Evolutionary conservation across 2,113 vertebrate genomes (phyloP).

Genomic region (Trochalopteron elliotii): DNA sequence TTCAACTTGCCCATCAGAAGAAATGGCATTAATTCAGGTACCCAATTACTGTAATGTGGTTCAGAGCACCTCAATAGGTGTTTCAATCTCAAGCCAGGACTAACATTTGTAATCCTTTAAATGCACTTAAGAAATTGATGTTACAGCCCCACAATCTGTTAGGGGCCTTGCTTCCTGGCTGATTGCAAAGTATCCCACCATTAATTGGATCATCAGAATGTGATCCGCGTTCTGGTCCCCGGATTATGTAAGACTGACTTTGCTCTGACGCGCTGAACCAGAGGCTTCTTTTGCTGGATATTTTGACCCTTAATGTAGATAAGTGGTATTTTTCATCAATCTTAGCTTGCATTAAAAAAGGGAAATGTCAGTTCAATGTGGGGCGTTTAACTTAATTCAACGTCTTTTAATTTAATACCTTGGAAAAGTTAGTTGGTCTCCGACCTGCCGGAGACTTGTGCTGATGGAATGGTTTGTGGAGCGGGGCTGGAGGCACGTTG

Average conservation of each 20-base stretch:
- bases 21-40: conserved; percentile 81
- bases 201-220: conserved; percentile 99
- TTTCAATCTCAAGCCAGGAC: conserved; percentile 82
- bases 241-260: conserved; percentile 97
- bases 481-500: not conserved
- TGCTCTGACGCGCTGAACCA: conserved; percentile 85
- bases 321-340: conserved; percentile 96
- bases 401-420: conserved; percentile 86
- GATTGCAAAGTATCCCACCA: conserved; percentile 86
- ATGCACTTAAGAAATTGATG: conserved; percentile 99
- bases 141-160: conserved; percentile 90
- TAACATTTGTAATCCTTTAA: conserved; percentile 99
- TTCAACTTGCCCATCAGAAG: conserved; percentile 67
- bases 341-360: conserved; percentile 82
- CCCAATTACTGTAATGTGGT: conserved; percentile 91
- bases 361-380: conserved; percentile 82
- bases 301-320: conserved; percentile 97
- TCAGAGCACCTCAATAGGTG: conserved; percentile 81
- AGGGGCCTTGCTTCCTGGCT: conserved; percentile 87
- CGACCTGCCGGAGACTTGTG: conserved; percentile 68
- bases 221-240: conserved; percentile 88
- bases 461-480: conserved; percentile 75
- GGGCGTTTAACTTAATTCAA: conserved; percentile 83
- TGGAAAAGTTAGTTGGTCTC: conserved; percentile 75
- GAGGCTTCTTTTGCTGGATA: conserved; percentile 75